Percentiles rank a stretch among this genome's conserved stretches.
These are phyloP conservation scores for Isoperla grammatica DNA, from an alignment of 2,888 invertebrate genomes.

Conservation along the genomic window DNA sequence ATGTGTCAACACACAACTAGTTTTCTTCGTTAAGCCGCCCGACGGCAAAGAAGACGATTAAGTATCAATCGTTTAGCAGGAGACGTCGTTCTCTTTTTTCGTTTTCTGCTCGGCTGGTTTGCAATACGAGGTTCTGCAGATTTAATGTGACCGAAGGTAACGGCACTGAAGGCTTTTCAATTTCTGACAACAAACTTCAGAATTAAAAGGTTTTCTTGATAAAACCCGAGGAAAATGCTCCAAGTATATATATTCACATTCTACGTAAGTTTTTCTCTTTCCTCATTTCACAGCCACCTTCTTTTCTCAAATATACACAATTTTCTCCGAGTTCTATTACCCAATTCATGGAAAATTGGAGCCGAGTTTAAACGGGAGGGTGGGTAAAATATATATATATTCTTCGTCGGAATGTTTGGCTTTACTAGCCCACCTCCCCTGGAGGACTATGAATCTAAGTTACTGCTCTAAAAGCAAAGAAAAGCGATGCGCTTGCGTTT, in stretches of 20 bases:
- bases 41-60: too few species aligned
- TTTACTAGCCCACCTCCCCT: slow-evolving; percentile 16
- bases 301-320: slow-evolving; percentile 17
- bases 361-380: slow-evolving; percentile 19
- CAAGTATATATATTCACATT: too few species aligned
- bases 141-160: too few species aligned
- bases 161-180: too few species aligned
- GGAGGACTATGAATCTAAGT: slow-evolving; percentile 26
- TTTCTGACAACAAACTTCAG: background rate
- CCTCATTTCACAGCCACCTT: background rate
- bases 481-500: background rate
- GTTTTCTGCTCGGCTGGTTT: too few species aligned
- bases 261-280: slow-evolving; percentile 12
- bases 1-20: too few species aligned
- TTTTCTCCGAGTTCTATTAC: slow-evolving; percentile 25
- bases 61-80: background rate
- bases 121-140: too few species aligned
- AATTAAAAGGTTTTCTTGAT: slow-evolving; percentile 22
- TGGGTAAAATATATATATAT: slow-evolving; percentile 13
- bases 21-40: too few species aligned
- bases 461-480: slow-evolving; percentile 10
- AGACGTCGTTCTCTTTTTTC: background rate
- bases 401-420: slow-evolving; percentile 20
- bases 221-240: background rate
- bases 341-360: slow-evolving; percentile 28